phyloP scores from a whole-genome alignment of 2,888 invertebrate species.

The Drosophila anomelani region DNA sequence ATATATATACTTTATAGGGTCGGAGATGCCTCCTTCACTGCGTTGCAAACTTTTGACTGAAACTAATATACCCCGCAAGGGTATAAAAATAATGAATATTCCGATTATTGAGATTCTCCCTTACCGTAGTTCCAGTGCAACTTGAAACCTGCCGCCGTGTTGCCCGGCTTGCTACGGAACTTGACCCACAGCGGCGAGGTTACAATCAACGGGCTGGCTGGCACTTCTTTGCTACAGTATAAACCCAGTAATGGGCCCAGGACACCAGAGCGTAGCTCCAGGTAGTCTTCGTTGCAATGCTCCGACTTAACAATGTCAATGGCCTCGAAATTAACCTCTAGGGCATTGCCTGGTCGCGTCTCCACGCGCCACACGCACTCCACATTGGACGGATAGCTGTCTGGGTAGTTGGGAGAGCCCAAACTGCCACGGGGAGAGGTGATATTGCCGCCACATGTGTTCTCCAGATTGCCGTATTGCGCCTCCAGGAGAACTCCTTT shows the following conservation, averaged over 20 bases:
- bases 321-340: slow-evolving; percentile 88
- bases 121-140: slow-evolving; percentile 89
- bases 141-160: slow-evolving; percentile 89
- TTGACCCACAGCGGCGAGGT: slow-evolving; percentile 89
- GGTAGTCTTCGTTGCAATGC: slow-evolving; percentile 92
- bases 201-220: slow-evolving; percentile 87
- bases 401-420: slow-evolving; percentile 90
- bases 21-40: too few relatives aligned
- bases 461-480: slow-evolving; percentile 85
- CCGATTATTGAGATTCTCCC: slow-evolving; percentile 35
- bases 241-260: slow-evolving; percentile 89
- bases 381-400: slow-evolving; percentile 88
- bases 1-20: too few relatives aligned
- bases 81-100: background rate
- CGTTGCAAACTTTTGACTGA: too few relatives aligned
- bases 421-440: slow-evolving; percentile 87
- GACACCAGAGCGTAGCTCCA: slow-evolving; percentile 90
- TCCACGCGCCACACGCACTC: slow-evolving; percentile 91
- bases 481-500: slow-evolving; percentile 74
- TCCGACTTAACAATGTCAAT: slow-evolving; percentile 90
- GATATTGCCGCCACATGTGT: slow-evolving; percentile 90
- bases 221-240: slow-evolving; percentile 89
- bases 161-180: slow-evolving; percentile 88
- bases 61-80: too few relatives aligned
- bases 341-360: slow-evolving; percentile 89